Conservation (phyloP, 2,888 invertebrate species). For the Mylabris sibirica region DNA sequence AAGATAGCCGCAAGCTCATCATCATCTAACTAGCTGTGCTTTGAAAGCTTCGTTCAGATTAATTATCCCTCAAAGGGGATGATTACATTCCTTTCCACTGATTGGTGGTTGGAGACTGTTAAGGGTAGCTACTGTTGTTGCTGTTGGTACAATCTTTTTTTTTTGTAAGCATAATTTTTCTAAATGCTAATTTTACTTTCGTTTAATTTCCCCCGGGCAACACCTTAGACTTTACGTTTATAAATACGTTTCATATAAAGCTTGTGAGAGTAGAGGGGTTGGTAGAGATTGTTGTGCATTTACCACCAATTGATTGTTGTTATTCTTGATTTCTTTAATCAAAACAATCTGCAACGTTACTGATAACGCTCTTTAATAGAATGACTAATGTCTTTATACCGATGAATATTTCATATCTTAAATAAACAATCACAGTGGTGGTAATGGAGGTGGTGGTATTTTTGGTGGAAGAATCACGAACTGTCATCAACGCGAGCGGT, state of each 20-base stretch:
- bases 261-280: too few species aligned
- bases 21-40: not conserved
- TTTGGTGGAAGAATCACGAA: slow-evolving; percentile 28
- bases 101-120: slow-evolving; percentile 20
- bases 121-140: slow-evolving; percentile 18
- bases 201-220: slow-evolving; percentile 57
- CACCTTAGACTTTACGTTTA: slow-evolving; percentile 48
- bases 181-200: slow-evolving; percentile 57
- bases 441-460: slow-evolving; percentile 29
- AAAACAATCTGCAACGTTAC: slow-evolving; percentile 12
- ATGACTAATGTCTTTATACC: slow-evolving; percentile 20
- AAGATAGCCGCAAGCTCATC: slow-evolving; percentile 4
- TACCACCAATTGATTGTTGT: not conserved
- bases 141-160: slow-evolving; percentile 19
- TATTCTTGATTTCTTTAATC: not conserved
- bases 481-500: slow-evolving; percentile 19
- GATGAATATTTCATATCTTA: slow-evolving; percentile 47
- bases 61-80: slow-evolving; percentile 21
- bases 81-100: slow-evolving; percentile 20
- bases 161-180: slow-evolving; percentile 45
- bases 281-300: slow-evolving; percentile 19
- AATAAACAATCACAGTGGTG: slow-evolving; percentile 39
- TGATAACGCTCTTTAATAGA: slow-evolving; percentile 16
- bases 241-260: slow-evolving; percentile 38
- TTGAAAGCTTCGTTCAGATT: slow-evolving; percentile 11